Conservation (phyloP, 92 coral and sea anemone genomes). For the Parazoanthus darwini region DNA sequence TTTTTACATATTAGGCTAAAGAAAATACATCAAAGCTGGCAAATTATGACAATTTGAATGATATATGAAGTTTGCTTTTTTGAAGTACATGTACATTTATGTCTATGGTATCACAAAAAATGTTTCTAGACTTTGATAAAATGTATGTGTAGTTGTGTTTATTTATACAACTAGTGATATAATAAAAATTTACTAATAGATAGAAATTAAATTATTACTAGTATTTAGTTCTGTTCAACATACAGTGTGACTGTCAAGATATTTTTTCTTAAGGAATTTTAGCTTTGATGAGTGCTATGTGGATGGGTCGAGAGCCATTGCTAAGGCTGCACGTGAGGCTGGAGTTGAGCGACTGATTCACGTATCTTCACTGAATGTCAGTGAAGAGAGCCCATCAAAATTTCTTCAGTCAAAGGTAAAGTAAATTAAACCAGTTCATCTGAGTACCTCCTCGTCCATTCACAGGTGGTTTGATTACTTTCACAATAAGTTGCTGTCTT, state of each 20-base stretch:
- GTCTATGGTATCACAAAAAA: too few species aligned
- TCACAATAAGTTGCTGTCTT: too few species aligned
- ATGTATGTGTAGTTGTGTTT: neutral
- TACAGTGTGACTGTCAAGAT: neutral
- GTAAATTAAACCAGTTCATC: neutral
- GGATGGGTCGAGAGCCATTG: constrained; percentile 87
- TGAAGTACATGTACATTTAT: too few species aligned
- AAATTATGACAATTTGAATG: too few species aligned
- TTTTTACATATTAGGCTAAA: too few species aligned
- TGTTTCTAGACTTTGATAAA: too few species aligned
- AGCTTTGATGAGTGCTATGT: constrained; percentile 83
- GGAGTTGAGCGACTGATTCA: constrained; percentile 93
- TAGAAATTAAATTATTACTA: too few species aligned
- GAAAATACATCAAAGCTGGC: too few species aligned
- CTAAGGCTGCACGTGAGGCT: constrained; percentile 86
- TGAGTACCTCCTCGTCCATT: neutral
- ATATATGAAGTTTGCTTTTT: too few species aligned
- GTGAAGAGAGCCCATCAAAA: constrained; percentile 81
- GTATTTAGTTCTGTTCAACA: neutral
- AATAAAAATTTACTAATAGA: too few species aligned
- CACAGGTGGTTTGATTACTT: neutral
- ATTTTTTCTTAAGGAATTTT: constrained; percentile 65
- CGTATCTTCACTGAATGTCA: constrained; percentile 93
- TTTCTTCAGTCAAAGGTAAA: constrained; percentile 87
- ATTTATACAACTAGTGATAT: neutral